Base-by-base conservation (phyloP, 2,888 invertebrate genomes). In the Lampropteryx suffumata region DNA sequence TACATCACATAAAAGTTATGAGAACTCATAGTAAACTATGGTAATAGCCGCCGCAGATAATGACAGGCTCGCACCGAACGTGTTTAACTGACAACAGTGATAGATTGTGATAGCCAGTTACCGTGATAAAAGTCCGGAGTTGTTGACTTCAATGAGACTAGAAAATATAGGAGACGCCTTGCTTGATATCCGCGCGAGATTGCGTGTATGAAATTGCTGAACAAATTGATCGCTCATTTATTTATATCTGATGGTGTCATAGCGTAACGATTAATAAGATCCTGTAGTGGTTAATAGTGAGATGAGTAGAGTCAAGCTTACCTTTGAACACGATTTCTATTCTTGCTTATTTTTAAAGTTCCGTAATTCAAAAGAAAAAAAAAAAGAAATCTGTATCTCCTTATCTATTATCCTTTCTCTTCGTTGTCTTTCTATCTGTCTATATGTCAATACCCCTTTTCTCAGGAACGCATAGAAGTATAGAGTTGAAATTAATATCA, bases 101-200 rank as follows among this genome's bases (percentile, higher is more conserved):
- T 61, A 56, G 56, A 69, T 65, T 56, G 59, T 61, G 61, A 68
- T 62, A 55, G 54, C 51, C 37, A 42, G 56, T 58, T 55, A 50
- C 52, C 46, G 50, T 49, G 56, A 58, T 50, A 53, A 47, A 47
- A 54, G 27, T 47, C 45, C 30, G n/a, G 13, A 45, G 41, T 37
- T 45, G 52, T 49, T 54, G 50, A 52, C 52, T 55, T 43, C 47
- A 49, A 53, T 46, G 45, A 52, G 53, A 32, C 55, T 58, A 42
- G 52, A 50, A 57, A 43, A 50, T 55, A 53, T 45, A 39, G 43
- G 29, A 47, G 50, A 50, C 45, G 37, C 50, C 48, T 45, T 48
- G 52, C 48, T 45, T 48, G 52, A 58, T 50, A 49, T 50, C 50
- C 21, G 12, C 35, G 24, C 21, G 46, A 48, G 48, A 42, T 45